Conservation (phyloP, 1,140 invertebrate genomes). For the Macrotrachela quadricornifera region DNA sequence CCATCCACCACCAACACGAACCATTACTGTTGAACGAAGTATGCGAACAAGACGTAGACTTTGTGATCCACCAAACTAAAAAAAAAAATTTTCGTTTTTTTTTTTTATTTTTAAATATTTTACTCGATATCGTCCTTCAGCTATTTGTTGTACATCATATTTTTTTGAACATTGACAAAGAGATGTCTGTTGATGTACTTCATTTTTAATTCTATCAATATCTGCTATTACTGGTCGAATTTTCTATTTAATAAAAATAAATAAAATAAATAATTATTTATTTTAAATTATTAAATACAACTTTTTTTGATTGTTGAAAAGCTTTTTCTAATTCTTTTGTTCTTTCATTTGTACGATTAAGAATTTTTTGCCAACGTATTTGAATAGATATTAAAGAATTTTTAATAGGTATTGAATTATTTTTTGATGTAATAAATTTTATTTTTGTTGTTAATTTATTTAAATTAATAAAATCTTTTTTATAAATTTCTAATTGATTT, state of each 20-base stretch:
- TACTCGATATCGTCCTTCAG: slow-evolving; percentile 93
- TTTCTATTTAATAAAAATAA: too few relatives aligned
- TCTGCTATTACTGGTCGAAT: background rate
- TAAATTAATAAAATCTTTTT: slow-evolving; percentile 76
- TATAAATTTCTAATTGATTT: slow-evolving; percentile 74
- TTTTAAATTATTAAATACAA: too few relatives aligned
- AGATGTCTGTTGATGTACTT: slow-evolving; percentile 70
- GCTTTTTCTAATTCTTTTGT: slow-evolving; percentile 78
- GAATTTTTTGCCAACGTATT: slow-evolving; percentile 87
- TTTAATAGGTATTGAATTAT: slow-evolving; percentile 94
- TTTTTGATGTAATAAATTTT: slow-evolving; percentile 96
- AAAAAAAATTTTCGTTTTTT: slow-evolving; percentile 13
- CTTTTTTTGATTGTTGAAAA: slow-evolving; percentile 58
- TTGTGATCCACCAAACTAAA: slow-evolving; percentile 89
- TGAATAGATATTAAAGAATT: slow-evolving; percentile 87
- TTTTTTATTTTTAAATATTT: slow-evolving; percentile 20
- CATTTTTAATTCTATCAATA: slow-evolving; percentile 58
- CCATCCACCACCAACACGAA: slow-evolving; percentile 96
- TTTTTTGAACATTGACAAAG: slow-evolving; percentile 89
- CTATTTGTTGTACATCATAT: slow-evolving; percentile 92
- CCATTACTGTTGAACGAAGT: slow-evolving; percentile 93
- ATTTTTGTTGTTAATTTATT: slow-evolving; percentile 92
- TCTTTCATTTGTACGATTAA: slow-evolving; percentile 78
- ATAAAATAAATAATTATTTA: too few relatives aligned
- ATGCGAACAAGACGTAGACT: slow-evolving; percentile 90